phyloP scores from a whole-genome alignment of 2,797 vertebrate genomes.

The Halcyon chelicuti region DNA sequence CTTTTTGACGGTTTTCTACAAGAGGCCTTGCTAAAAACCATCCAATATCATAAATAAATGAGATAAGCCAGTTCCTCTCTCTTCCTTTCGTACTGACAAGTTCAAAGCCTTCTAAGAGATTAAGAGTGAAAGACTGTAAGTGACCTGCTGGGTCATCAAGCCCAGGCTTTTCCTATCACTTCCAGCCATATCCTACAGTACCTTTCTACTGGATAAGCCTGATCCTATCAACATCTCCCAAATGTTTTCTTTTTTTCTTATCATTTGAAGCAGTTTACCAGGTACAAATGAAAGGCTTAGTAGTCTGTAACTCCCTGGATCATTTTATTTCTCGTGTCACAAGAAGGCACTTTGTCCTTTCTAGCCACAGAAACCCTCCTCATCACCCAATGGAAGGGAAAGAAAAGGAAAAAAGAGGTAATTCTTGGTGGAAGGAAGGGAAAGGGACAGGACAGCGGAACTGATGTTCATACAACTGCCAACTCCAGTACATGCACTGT shows the following conservation, averaged over 20 bases:
- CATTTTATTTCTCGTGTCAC: slow-evolving; percentile 9
- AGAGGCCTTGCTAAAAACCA: slow-evolving; percentile 14
- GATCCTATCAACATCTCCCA: slow-evolving; percentile 58
- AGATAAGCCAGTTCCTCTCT: slow-evolving; percentile 54
- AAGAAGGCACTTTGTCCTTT: neutral
- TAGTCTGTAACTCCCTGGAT: slow-evolving; percentile 17
- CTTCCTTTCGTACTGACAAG: slow-evolving; percentile 26
- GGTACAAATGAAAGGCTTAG: slow-evolving; percentile 43
- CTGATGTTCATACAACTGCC: neutral
- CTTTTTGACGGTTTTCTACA: neutral
- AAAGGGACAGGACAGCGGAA: neutral
- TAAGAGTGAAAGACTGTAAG: slow-evolving; percentile 53
- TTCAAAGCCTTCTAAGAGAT: slow-evolving; percentile 64
- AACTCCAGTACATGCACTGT: neutral
- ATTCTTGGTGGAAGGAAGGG: neutral
- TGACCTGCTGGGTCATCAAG: slow-evolving; percentile 62
- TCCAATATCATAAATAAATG: slow-evolving; percentile 40
- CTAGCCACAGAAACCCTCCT: neutral
- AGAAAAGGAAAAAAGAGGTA: neutral
- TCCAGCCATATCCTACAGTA: slow-evolving; percentile 44
- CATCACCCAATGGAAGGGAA: neutral
- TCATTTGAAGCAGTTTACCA: slow-evolving; percentile 52
- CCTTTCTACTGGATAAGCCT: slow-evolving; percentile 61
- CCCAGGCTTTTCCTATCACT: slow-evolving; percentile 50
- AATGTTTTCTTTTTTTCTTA: slow-evolving; percentile 48